Percentiles rank a stretch among this genome's conserved stretches.
Conservation (phyloP, 1,140 invertebrate species). For the Drosophila pseudoananassae region DNA sequence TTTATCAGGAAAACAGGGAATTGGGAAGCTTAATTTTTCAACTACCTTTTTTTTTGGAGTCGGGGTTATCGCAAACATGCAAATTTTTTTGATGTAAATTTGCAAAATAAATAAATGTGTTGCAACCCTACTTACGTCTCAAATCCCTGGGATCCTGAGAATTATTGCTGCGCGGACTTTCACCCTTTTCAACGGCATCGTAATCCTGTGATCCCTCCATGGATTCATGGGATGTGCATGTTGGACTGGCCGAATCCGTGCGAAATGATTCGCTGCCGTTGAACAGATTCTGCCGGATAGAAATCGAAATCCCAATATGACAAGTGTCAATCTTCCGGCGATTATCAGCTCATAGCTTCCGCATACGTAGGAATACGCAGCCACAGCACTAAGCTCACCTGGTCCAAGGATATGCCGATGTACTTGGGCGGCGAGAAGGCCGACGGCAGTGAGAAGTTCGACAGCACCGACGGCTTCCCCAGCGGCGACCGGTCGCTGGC, state of each 20-base stretch:
- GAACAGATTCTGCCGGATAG: slow-evolving; percentile 75
- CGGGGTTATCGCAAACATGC: slow-evolving; percentile 56
- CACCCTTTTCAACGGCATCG: slow-evolving; percentile 84
- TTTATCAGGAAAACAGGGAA: slow-evolving; percentile 53
- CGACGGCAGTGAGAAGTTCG: slow-evolving; percentile 83
- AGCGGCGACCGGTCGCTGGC: slow-evolving; percentile 76
- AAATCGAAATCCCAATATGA: slow-evolving; percentile 67
- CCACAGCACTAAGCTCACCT: slow-evolving; percentile 60
- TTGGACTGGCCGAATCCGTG: slow-evolving; percentile 83
- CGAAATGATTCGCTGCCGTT: slow-evolving; percentile 84
- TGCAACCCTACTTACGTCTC: slow-evolving; percentile 79
- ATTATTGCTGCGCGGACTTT: slow-evolving; percentile 84
- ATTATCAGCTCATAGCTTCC: slow-evolving; percentile 32
- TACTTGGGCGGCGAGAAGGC: slow-evolving; percentile 84
- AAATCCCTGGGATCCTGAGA: slow-evolving; percentile 84
- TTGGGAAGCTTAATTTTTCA: slow-evolving; percentile 25
- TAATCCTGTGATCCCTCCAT: slow-evolving; percentile 84
- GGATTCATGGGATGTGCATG: slow-evolving; percentile 84
- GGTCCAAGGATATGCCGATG: slow-evolving; percentile 83
- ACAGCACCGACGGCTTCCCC: slow-evolving; percentile 81
- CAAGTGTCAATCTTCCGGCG: slow-evolving; percentile 67
- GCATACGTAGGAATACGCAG: neutral
- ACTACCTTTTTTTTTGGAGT: slow-evolving; percentile 20
- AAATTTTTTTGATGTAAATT: slow-evolving; percentile 76
- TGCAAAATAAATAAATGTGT: slow-evolving; percentile 52